Evolutionary conservation across 2,797 vertebrate species (phyloP).

Genomic region (Aldrovandia affinis): DNA sequence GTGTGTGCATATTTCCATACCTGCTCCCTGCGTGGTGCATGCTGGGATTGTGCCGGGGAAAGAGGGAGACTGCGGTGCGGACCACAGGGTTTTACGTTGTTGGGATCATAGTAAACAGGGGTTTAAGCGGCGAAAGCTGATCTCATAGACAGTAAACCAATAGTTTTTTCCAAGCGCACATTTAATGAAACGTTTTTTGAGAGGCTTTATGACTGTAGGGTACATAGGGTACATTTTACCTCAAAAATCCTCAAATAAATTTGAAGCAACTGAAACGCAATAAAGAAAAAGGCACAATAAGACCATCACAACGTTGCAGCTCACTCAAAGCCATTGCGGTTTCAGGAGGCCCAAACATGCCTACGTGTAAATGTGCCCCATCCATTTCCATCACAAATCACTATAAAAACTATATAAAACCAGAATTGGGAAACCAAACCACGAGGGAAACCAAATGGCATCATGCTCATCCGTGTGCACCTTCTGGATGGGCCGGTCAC

Average conservation of each 20-base stretch:
- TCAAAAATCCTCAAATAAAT: not conserved
- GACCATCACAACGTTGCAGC: not conserved
- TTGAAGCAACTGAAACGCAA: not conserved
- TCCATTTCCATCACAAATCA: not conserved
- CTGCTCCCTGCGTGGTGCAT: not conserved
- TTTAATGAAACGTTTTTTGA: conserved; percentile 19
- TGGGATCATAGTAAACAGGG: not conserved
- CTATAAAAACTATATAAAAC: not conserved
- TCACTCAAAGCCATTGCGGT: not conserved
- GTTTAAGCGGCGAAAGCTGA: not conserved
- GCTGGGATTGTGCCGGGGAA: not conserved
- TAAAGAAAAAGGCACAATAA: no score
- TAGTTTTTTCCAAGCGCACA: not conserved
- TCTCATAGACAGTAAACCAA: conserved; percentile 12
- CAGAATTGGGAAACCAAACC: no score
- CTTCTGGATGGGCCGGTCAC: not conserved
- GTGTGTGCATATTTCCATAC: not conserved
- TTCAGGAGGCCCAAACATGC: not conserved
- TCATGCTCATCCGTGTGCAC: no score
- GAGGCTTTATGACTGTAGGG: not conserved
- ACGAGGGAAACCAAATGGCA: not conserved
- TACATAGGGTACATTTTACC: not conserved
- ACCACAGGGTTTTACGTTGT: not conserved
- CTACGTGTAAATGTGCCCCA: not conserved
- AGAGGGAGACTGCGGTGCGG: not conserved